Base-by-base conservation (phyloP, 2,797 vertebrate genomes). In the Ctenochaetus hawaiiensis region DNA sequence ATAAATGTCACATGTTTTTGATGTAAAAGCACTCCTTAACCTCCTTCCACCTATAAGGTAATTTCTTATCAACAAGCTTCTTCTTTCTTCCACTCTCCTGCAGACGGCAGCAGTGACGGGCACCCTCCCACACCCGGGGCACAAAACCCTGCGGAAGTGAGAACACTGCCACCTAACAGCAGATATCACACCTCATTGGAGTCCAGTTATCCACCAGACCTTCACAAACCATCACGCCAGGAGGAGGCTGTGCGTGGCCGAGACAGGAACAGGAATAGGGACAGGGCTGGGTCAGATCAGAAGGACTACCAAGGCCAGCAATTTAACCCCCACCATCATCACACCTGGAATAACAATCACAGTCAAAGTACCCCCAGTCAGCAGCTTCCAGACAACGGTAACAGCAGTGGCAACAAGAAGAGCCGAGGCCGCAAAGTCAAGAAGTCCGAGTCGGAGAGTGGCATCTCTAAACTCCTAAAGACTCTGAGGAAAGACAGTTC, bases 101-200 rank as follows among this genome's bases (percentile, higher is more conserved):
- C 95, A 99, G 98, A 99, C 96, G 96, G 97, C 96, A 95, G 95
- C 97, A 96, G 95, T 96, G 97, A 99, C 97, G 93, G 97, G 96
- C 93, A 96, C 97, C 95, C 97, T 96, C 92, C 97, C 96, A 86
- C 97, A 95, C 90, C 96, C 96, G 91, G 97, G 95, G 92, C 98
- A 96, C 98, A 98, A 97, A 97, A 96, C 95, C 92, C 97, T 97
- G 93, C 97, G 97, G 96, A 98, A 99, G 94, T 99, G 97, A 99
- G 96, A 96, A 92, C 88, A 39, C 85, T 89, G 91, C 94, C 95
- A 75, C 89, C 88, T 17, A 94, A 96, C 89, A 96, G 96, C 94
- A 95, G 95, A 93, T 96, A 95, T 93, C 96, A 96, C 96, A 94
- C 96, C 92, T 95, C 97, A 93, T 96, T 92, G 95, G 97, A 99